Evolutionary conservation across 2,113 vertebrate species (phyloP).

Genomic region (Parus major): DNA sequence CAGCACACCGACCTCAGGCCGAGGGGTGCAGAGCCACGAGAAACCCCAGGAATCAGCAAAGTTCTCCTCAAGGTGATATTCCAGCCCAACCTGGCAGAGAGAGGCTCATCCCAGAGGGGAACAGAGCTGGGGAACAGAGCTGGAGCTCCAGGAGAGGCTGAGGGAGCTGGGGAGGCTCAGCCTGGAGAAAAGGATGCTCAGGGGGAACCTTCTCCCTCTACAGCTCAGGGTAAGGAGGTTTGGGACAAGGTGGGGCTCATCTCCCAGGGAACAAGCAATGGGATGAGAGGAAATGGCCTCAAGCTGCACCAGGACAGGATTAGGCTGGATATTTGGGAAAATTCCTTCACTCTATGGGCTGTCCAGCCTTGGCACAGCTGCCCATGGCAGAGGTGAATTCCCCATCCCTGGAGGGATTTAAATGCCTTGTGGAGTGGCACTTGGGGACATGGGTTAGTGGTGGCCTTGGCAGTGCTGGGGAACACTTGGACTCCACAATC

Average conservation of each 20-base stretch:
- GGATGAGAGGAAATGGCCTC: background rate
- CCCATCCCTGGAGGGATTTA: background rate
- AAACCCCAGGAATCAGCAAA: background rate
- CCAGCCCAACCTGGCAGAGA: background rate
- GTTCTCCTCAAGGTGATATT: background rate
- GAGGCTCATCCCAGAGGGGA: background rate
- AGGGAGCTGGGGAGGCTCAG: background rate
- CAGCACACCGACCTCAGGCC: background rate
- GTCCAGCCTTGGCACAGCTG: background rate
- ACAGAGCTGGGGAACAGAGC: background rate
- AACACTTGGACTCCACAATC: accelerated
- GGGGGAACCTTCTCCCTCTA: accelerated
- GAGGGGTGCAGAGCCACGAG: background rate
- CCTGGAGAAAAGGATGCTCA: background rate
- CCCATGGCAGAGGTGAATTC: background rate
- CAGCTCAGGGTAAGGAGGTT: background rate
- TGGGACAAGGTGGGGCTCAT: background rate
- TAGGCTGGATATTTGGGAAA: background rate
- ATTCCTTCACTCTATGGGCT: background rate
- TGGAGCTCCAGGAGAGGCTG: background rate
- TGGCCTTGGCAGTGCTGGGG: background rate
- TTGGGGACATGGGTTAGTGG: background rate
- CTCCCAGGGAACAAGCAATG: background rate
- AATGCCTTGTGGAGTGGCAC: background rate
- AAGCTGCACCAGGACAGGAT: background rate